A percentile compares a stretch with the other conserved stretches of the same genome.
phyloP scores from a whole-genome alignment of 2,888 invertebrate genomes.

The Pandemis heparana region DNA sequence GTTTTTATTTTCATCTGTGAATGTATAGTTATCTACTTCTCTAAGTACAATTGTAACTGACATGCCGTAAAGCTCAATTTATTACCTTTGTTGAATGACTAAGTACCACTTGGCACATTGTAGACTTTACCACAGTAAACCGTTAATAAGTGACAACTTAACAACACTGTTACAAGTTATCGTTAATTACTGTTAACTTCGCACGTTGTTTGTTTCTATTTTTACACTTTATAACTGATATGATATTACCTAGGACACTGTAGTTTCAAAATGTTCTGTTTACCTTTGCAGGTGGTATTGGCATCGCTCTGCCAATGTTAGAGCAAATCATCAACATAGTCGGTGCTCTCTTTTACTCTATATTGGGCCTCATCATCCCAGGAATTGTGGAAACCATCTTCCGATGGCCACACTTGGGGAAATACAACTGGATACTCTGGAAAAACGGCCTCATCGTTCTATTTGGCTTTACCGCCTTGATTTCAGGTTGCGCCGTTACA shows the following conservation, averaged over 20 bases:
- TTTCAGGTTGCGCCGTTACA: constrained; percentile 85
- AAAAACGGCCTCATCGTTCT: constrained; percentile 88
- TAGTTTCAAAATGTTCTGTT: constrained; percentile 7
- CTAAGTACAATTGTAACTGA: neutral
- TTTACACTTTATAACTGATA: neutral
- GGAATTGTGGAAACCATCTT: constrained; percentile 90
- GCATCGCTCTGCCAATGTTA: constrained; percentile 87
- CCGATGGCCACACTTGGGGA: constrained; percentile 89
- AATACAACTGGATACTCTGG: constrained; percentile 88
- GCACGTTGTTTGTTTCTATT: neutral
- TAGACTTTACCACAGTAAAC: neutral
- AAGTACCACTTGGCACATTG: neutral
- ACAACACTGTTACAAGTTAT: neutral
- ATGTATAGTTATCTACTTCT: neutral
- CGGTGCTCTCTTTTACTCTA: constrained; percentile 87
- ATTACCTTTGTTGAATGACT: neutral
- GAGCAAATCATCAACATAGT: constrained; percentile 81
- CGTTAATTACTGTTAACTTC: neutral
- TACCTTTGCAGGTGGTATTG: constrained; percentile 83
- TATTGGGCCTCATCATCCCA: constrained; percentile 91
- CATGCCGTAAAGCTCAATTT: neutral
- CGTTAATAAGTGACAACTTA: neutral
- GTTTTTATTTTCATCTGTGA: neutral
- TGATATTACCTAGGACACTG: neutral
- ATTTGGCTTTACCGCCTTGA: constrained; percentile 87